Evolutionary conservation across 2,797 vertebrate species (phyloP).

Genomic region (Parotocinclus haroldoi): DNA sequence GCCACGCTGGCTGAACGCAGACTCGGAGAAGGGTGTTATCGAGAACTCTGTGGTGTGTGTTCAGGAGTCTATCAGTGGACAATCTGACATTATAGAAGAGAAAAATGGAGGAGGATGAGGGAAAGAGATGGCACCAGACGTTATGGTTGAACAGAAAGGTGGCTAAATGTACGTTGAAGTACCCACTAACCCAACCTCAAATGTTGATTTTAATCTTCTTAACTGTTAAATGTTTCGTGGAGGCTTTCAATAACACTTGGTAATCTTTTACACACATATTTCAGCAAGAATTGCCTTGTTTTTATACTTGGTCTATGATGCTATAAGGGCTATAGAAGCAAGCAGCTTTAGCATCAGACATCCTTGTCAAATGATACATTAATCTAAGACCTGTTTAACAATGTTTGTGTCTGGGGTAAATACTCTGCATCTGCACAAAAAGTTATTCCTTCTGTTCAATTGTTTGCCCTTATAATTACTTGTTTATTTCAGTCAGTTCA

Average conservation of each 20-base stretch:
- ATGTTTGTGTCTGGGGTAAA: no score
- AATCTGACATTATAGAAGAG: conserved; percentile 62
- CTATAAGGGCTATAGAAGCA: no score
- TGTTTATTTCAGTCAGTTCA: no score
- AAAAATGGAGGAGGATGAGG: conserved; percentile 35
- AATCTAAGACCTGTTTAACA: no score
- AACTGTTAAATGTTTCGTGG: conserved; percentile 1
- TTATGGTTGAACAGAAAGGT: conserved; percentile 40
- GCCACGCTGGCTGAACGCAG: conserved; percentile 28
- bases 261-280: conserved; percentile 11
- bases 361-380: no score
- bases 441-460: no score
- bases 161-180: conserved; percentile 26
- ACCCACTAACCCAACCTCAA: conserved; percentile 8
- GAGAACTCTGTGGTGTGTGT: conserved; percentile 36
- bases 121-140: conserved; percentile 33
- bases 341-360: no score
- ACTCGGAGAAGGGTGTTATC: conserved; percentile 34
- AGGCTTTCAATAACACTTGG: not conserved
- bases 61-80: conserved; percentile 51
- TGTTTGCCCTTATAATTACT: no score
- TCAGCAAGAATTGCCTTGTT: conserved; percentile 2
- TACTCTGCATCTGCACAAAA: no score
- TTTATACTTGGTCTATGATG: not conserved
- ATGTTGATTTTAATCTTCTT: conserved; percentile 16